Conservation (phyloP, 2,113 vertebrate species). For the Xerus inauris region DNA sequence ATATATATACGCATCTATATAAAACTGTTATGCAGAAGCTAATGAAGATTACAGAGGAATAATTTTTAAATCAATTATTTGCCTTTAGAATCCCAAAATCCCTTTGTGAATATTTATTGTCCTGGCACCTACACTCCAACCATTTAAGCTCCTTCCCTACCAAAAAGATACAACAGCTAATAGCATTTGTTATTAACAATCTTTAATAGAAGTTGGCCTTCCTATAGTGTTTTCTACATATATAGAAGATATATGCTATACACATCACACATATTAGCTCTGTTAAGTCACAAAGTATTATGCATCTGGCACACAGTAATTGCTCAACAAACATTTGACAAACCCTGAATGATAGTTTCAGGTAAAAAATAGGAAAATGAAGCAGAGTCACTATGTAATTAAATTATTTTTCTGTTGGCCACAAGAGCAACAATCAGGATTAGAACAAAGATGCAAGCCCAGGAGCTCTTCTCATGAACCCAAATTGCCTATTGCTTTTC, state of each 20-base stretch:
- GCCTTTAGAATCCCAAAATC: background rate
- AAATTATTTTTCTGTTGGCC: background rate
- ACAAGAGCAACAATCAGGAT: background rate
- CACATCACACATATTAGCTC: too few species aligned
- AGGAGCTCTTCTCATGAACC: background rate
- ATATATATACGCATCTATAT: background rate
- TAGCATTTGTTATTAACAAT: rapidly evolving
- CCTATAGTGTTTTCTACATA: too few species aligned
- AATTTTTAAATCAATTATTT: background rate
- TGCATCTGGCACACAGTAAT: background rate
- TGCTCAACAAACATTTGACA: background rate
- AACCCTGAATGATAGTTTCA: background rate
- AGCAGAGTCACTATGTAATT: background rate
- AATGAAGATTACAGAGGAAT: background rate
- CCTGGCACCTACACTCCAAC: background rate
- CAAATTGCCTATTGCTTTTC: background rate
- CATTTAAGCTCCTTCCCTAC: background rate
- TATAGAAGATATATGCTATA: too few species aligned
- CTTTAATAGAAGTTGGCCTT: background rate
- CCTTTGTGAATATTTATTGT: background rate
- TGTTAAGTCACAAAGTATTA: background rate
- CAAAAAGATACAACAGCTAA: background rate
- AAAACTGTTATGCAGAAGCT: background rate
- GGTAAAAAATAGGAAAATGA: background rate
- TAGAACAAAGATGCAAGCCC: background rate